Conservation (phyloP, 2,797 vertebrate genomes). For the Spinibarbus caldwelli region DNA sequence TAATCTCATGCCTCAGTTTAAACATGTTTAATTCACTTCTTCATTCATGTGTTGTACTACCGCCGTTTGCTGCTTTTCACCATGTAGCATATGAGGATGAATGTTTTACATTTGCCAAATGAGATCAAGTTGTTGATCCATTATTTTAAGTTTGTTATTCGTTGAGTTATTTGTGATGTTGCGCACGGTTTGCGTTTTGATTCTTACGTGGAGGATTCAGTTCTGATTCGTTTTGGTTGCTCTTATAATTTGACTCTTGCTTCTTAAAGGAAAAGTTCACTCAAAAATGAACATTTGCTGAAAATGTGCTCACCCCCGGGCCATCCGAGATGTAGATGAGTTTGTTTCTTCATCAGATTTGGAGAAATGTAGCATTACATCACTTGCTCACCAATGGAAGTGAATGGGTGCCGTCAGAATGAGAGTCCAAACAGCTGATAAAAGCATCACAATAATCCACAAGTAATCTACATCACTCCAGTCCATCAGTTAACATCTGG, state of each 20-base stretch:
- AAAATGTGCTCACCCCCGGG: not conserved
- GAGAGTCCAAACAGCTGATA: not conserved
- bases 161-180: conserved; percentile 55
- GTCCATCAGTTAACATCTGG: not conserved
- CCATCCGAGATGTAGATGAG: not conserved
- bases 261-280: not conserved
- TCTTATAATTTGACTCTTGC: conserved; percentile 56
- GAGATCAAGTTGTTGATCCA: conserved; percentile 76
- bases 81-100: not conserved
- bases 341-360: not conserved
- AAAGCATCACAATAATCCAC: not conserved
- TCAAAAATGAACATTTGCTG: not conserved
- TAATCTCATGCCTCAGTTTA: conserved; percentile 13
- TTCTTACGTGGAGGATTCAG: not conserved
- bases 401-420: not conserved
- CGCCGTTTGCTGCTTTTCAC: conserved; percentile 83
- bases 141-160: conserved; percentile 58
- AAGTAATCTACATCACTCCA: not conserved
- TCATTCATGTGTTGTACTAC: conserved; percentile 82
- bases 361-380: no score
- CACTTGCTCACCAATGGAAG: not conserved
- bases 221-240: conserved; percentile 65
- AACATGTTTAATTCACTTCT: conserved; percentile 63
- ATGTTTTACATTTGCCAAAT: not conserved
- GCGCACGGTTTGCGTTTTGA: conserved; percentile 60